Evolutionary conservation across 37 sponge, comb jelly and placozoan species (phyloP).

Genomic region (Diacarnus erythraeanus): DNA sequence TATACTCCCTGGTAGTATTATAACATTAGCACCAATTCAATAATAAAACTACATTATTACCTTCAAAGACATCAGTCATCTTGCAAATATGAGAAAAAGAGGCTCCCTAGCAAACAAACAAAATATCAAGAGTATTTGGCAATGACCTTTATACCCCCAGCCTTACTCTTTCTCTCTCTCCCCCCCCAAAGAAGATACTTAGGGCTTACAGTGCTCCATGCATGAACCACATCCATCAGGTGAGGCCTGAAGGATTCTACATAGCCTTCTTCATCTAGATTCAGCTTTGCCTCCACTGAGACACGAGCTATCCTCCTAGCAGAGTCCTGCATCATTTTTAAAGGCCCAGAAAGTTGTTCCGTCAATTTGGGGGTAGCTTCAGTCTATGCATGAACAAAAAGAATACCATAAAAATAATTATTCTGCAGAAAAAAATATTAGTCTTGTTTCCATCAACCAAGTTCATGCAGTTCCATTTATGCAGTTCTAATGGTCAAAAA

Average conservation of each 20-base stretch:
- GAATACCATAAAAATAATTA: background rate
- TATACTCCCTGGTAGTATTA: constrained; percentile 95
- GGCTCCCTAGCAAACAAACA: constrained; percentile 58
- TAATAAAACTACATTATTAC: constrained; percentile 18
- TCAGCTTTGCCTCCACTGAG: constrained; percentile 87
- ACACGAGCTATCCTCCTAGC: constrained; percentile 93
- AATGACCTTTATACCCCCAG: background rate
- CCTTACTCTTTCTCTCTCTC: background rate
- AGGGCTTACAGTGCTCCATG: constrained; percentile 83
- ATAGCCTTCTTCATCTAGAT: constrained; percentile 88
- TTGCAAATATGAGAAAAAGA: constrained; percentile 93
- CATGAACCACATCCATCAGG: constrained; percentile 94
- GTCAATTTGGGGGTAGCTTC: constrained; percentile 72
- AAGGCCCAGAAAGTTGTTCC: constrained; percentile 85
- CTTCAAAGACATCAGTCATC: constrained; percentile 96
- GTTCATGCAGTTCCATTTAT: too few relatives aligned
- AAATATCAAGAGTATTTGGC: background rate
- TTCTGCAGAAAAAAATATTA: too few relatives aligned
- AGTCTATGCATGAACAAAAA: constrained; percentile 25
- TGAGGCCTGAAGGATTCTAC: constrained; percentile 94
- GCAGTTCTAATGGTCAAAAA: too few relatives aligned
- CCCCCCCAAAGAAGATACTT: background rate
- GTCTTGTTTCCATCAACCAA: too few relatives aligned
- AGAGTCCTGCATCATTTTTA: constrained; percentile 93
- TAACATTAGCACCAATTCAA: background rate